These are phyloP conservation scores for Tragelaphus imberbis DNA, from an alignment of 2,113 vertebrate species.

Conservation along the genomic window DNA sequence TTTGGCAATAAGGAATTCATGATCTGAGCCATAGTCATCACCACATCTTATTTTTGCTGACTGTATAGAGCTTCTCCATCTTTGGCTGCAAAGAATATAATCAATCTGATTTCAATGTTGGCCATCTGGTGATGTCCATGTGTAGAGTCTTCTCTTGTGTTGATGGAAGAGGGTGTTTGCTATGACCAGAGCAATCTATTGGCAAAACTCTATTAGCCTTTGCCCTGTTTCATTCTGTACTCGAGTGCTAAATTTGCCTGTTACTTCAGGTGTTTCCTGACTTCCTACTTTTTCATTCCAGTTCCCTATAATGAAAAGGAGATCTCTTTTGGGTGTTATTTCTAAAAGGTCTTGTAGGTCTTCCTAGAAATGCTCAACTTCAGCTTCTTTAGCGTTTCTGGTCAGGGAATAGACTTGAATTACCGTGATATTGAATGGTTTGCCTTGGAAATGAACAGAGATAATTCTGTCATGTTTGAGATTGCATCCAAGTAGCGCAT, in stretches of 20 bases:
- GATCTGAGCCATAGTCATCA: neutral
- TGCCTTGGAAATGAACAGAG: neutral
- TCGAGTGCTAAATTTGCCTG: neutral
- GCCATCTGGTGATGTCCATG: neutral
- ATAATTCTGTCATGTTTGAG: neutral
- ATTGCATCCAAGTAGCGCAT: neutral
- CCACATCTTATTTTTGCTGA: neutral
- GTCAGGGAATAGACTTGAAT: neutral
- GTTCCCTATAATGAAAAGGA: neutral
- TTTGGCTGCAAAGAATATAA: neutral
- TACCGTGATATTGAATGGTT: neutral
- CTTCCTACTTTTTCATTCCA: neutral
- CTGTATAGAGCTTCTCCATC: neutral
- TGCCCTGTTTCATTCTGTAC: neutral
- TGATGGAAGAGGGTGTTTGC: neutral
- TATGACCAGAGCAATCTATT: neutral
- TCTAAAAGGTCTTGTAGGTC: neutral
- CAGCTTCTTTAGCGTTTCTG: neutral
- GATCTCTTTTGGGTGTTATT: rapidly evolving
- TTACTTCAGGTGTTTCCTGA: neutral
- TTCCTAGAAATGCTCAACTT: neutral
- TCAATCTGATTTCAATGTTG: neutral
- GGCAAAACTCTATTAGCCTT: neutral
- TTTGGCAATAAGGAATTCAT: neutral
- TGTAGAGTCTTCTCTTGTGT: neutral